These are phyloP conservation scores for Ormyrus labotus DNA, from an alignment of 2,888 invertebrate species.

Conservation along the genomic window DNA sequence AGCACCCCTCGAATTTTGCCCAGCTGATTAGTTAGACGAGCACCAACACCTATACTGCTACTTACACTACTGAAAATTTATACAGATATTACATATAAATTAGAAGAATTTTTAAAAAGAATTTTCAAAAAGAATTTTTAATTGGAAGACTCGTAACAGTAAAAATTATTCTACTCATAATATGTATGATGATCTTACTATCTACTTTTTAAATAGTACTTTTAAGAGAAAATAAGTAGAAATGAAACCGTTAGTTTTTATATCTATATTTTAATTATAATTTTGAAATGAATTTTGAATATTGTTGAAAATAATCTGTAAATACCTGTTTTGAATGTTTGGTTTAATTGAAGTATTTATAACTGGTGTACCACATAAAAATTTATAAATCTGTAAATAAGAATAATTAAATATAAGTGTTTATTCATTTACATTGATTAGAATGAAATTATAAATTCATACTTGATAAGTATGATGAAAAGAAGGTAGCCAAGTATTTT, in stretches of 20 bases:
- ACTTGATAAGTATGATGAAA: slow-evolving; percentile 91
- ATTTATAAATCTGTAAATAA: slow-evolving; percentile 82
- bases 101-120: slow-evolving; percentile 55
- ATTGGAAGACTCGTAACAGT: too few relatives aligned
- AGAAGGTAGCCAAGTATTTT: slow-evolving; percentile 84
- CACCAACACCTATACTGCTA: slow-evolving; percentile 69
- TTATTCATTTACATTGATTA: background rate
- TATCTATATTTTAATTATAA: background rate
- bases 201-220: too few relatives aligned
- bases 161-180: too few relatives aligned
- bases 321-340: slow-evolving; percentile 77
- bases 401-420: slow-evolving; percentile 51
- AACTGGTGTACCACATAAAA: slow-evolving; percentile 82
- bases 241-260: background rate
- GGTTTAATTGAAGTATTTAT: slow-evolving; percentile 79
- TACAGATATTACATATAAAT: slow-evolving; percentile 1
- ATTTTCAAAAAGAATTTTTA: slow-evolving; percentile 38
- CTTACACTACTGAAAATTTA: slow-evolving; percentile 39
- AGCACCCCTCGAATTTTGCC: slow-evolving; percentile 68
- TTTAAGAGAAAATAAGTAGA: too few relatives aligned
- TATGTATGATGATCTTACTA: too few relatives aligned
- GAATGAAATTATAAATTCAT: slow-evolving; percentile 54
- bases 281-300: too few relatives aligned
- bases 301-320: background rate
- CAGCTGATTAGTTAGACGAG: slow-evolving; percentile 69